These are phyloP conservation scores for Tromatobia lineatoria DNA, from an alignment of 2,888 invertebrate genomes.

Conservation along the genomic window DNA sequence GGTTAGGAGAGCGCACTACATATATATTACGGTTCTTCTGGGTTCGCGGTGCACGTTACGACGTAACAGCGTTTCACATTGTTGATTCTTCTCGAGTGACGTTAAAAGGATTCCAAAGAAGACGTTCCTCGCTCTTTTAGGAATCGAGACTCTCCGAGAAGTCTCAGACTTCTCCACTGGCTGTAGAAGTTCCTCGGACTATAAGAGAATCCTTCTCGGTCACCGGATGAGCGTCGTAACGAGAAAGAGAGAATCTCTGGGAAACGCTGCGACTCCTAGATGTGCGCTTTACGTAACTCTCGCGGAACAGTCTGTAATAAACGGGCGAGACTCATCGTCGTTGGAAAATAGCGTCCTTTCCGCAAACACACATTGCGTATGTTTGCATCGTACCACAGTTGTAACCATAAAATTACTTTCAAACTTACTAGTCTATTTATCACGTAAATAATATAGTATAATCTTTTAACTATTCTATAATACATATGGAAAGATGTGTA, in stretches of 20 bases:
- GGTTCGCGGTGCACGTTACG: background rate
- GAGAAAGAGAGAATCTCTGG: conserved; percentile 29
- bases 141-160: conserved; percentile 10
- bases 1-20: background rate
- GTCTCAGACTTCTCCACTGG: background rate
- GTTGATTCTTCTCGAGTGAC: conserved; percentile 47
- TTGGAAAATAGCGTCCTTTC: conserved; percentile 55
- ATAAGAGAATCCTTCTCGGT: conserved; percentile 23
- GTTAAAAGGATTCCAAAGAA: conserved; percentile 10
- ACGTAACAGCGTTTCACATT: conserved; percentile 59
- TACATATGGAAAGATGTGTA: too few relatives aligned
- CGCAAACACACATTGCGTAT: conserved; percentile 2
- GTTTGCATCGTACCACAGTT: conserved; percentile 16
- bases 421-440: too few relatives aligned
- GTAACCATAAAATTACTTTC: too few relatives aligned
- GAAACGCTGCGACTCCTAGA: conserved; percentile 38
- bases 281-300: conserved; percentile 58
- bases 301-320: conserved; percentile 23
- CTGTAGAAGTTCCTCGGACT: background rate
- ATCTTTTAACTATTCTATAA: too few relatives aligned
- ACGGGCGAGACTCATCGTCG: conserved; percentile 17
- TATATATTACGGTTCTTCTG: conserved; percentile 7
- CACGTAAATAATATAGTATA: too few relatives aligned
- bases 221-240: conserved; percentile 15
- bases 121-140: conserved; percentile 17